Percentiles rank a stretch among this genome's conserved stretches.
Evolutionary conservation across 2,113 vertebrate species (phyloP).

Genomic region (Gnathonemus longibarbis): DNA sequence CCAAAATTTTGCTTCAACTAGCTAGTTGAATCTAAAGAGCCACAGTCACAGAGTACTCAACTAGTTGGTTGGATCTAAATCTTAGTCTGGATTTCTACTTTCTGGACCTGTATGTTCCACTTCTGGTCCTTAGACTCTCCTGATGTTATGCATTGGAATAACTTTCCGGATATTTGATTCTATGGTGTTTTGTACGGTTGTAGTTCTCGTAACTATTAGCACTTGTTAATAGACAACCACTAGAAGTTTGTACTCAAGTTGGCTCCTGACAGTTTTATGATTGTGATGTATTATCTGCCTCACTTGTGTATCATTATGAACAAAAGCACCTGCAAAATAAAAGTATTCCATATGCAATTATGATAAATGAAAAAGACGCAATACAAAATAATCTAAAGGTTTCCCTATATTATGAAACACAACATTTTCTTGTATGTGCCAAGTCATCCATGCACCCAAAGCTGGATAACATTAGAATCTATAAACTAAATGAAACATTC

Average conservation of each 20-base stretch:
- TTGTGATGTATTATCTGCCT: neutral
- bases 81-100: neutral
- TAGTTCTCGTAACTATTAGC: neutral
- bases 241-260: neutral
- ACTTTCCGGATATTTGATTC: neutral
- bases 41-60: neutral
- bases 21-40: neutral
- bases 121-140: neutral
- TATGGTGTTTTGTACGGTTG: neutral
- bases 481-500: neutral
- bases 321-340: neutral
- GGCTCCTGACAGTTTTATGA: neutral
- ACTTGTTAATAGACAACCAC: neutral
- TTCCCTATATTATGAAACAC: neutral
- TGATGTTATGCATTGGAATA: neutral
- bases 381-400: neutral
- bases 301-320: neutral
- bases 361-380: neutral
- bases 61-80: neutral
- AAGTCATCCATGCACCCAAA: neutral
- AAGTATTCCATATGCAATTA: neutral
- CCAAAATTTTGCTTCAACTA: neutral
- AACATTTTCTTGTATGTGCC: neutral
- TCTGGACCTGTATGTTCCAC: neutral
- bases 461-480: neutral